Percentiles rank a stretch among this genome's conserved stretches.
These are phyloP conservation scores for Rhynchopsitta pachyrhyncha DNA, from an alignment of 2,113 vertebrate species.

Conservation along the genomic window DNA sequence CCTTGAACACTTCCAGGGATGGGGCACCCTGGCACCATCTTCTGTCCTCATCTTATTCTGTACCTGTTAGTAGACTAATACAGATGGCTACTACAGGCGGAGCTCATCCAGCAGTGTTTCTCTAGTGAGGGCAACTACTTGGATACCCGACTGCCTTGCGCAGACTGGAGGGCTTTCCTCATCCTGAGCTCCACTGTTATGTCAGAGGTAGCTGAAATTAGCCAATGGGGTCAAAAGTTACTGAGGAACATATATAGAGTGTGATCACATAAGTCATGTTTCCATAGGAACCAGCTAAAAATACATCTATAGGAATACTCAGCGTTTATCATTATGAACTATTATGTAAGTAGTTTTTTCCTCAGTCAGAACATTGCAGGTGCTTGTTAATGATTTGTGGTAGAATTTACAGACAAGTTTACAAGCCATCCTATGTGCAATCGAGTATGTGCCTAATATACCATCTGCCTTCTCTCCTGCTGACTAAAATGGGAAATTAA, in stretches of 20 bases:
- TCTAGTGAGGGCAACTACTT: background rate
- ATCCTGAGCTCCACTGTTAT: background rate
- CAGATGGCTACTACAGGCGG: background rate
- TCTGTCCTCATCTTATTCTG: background rate
- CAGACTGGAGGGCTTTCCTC: background rate
- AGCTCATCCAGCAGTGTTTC: background rate
- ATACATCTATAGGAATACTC: background rate
- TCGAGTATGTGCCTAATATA: background rate
- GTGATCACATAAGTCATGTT: background rate
- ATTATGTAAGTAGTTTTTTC: constrained; percentile 13
- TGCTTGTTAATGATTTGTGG: constrained; percentile 39
- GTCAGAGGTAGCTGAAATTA: background rate
- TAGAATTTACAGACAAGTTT: constrained; percentile 20
- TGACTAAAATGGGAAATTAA: constrained; percentile 27
- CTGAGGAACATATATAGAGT: background rate
- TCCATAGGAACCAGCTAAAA: constrained; percentile 41
- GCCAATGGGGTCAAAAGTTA: background rate
- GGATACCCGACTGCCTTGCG: background rate
- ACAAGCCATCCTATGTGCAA: background rate
- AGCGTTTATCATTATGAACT: background rate
- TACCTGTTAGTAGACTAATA: background rate
- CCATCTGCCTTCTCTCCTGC: background rate
- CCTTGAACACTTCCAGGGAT: background rate
- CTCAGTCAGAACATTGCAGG: background rate
- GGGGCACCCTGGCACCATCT: background rate